Conservation (phyloP, 2,888 invertebrate species). For the Aspidapion aeneum region DNA sequence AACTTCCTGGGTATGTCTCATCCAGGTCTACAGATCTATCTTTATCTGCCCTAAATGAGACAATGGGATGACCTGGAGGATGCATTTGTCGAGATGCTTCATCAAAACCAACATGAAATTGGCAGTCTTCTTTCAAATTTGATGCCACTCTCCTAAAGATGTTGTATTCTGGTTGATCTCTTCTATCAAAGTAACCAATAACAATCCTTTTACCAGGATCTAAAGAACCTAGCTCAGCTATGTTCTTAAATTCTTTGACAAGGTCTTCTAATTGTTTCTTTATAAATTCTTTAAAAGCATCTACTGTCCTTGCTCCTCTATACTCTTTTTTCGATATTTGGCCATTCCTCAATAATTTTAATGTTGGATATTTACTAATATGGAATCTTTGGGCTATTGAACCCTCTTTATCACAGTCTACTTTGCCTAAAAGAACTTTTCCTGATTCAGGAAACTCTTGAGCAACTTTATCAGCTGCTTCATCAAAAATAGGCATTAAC, state of each 20-base stretch:
- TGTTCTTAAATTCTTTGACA: slow-evolving; percentile 69
- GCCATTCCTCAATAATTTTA: slow-evolving; percentile 92
- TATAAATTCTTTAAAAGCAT: slow-evolving; percentile 87
- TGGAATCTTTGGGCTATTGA: slow-evolving; percentile 84
- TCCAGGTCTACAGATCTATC: slow-evolving; percentile 77
- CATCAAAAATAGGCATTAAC: slow-evolving; percentile 94
- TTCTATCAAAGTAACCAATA: slow-evolving; percentile 85
- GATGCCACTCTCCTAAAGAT: slow-evolving; percentile 78
- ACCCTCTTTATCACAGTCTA: slow-evolving; percentile 94
- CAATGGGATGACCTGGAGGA: slow-evolving; percentile 77
- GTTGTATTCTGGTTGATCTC: slow-evolving; percentile 78
- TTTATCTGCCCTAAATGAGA: slow-evolving; percentile 79
- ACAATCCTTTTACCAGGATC: slow-evolving; percentile 82
- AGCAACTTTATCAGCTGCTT: slow-evolving; percentile 84
- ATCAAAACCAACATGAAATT: slow-evolving; percentile 90
- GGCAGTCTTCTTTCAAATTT: slow-evolving; percentile 91
- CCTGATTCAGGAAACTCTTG: slow-evolving; percentile 77
- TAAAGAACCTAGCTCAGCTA: slow-evolving; percentile 69
- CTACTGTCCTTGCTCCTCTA: slow-evolving; percentile 82
- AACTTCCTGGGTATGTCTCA: slow-evolving; percentile 71
- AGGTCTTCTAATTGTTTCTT: slow-evolving; percentile 86
- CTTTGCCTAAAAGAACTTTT: slow-evolving; percentile 90
- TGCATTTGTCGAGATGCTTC: slow-evolving; percentile 80
- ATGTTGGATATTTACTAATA: slow-evolving; percentile 96
- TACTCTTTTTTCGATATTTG: slow-evolving; percentile 88